Percentiles rank a stretch among this genome's conserved stretches.
phyloP scores from a whole-genome alignment of 1,140 invertebrate species.

The Gryllus bimaculatus region DNA sequence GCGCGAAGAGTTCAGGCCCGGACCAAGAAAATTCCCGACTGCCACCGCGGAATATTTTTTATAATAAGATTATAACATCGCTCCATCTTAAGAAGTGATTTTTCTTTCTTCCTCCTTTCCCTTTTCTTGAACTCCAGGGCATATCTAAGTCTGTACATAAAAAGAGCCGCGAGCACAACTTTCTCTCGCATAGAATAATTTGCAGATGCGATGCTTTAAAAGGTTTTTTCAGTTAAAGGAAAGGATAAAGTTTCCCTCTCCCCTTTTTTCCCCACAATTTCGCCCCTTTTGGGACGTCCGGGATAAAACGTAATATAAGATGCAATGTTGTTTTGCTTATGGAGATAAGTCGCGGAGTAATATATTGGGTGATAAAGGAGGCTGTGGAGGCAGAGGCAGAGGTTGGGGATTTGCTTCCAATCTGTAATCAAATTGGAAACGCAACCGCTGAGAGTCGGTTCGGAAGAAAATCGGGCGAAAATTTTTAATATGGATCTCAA shows the following conservation, averaged over 20 bases:
- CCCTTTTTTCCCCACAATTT: neutral
- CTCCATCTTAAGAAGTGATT: neutral
- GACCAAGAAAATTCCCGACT: neutral
- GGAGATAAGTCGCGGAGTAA: neutral
- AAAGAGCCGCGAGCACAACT: neutral
- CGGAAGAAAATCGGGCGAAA: too few relatives aligned
- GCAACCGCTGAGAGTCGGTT: too few relatives aligned
- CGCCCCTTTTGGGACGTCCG: neutral
- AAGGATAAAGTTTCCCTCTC: neutral
- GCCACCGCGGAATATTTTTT: neutral
- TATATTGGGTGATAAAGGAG: neutral
- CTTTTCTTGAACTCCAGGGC: neutral
- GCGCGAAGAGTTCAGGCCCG: too few relatives aligned
- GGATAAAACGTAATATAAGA: neutral
- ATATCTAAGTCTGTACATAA: conserved; percentile 1
- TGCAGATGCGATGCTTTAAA: neutral
- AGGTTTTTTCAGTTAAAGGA: neutral
- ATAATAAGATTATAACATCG: neutral
- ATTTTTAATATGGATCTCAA: too few relatives aligned
- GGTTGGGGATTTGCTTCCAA: too few relatives aligned
- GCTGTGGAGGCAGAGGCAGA: too few relatives aligned
- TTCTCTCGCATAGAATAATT: neutral
- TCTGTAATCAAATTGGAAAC: too few relatives aligned
- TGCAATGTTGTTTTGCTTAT: neutral
- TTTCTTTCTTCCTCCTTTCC: neutral